Conservation (phyloP, 2,113 vertebrate species). For the Puffinus mauretanicus region DNA sequence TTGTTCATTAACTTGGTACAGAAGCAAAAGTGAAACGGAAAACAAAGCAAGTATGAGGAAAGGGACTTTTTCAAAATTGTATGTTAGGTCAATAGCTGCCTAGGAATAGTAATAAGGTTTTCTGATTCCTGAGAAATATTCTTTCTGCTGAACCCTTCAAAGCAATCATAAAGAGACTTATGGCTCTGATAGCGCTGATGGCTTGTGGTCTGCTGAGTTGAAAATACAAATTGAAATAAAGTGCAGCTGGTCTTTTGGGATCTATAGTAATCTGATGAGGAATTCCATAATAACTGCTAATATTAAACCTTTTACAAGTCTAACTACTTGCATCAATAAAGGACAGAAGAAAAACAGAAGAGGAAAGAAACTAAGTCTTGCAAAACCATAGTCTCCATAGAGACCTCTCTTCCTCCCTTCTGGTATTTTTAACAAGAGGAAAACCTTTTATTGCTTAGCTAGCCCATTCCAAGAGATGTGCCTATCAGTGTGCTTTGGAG, state of each 20-base stretch:
- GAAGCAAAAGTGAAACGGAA: neutral
- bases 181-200: neutral
- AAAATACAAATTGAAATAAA: neutral
- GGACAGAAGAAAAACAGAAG: neutral
- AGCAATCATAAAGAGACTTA: neutral
- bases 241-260: conserved; percentile 1
- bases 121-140: neutral
- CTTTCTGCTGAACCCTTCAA: neutral
- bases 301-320: conserved; percentile 22
- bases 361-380: neutral
- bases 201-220: neutral
- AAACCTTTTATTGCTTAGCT: neutral
- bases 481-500: neutral
- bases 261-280: conserved; percentile 7
- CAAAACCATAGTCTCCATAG: neutral
- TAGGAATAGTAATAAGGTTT: neutral
- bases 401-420: neutral
- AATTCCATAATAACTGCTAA: conserved; percentile 20
- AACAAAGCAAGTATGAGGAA: neutral
- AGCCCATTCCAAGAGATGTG: neutral
- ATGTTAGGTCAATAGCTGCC: neutral
- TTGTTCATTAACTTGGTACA: neutral
- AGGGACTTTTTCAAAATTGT: neutral
- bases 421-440: neutral
- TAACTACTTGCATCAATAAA: neutral